These are phyloP conservation scores for Stomatorhinus walkeri DNA, from an alignment of 2,797 vertebrate genomes.

Conservation along the genomic window DNA sequence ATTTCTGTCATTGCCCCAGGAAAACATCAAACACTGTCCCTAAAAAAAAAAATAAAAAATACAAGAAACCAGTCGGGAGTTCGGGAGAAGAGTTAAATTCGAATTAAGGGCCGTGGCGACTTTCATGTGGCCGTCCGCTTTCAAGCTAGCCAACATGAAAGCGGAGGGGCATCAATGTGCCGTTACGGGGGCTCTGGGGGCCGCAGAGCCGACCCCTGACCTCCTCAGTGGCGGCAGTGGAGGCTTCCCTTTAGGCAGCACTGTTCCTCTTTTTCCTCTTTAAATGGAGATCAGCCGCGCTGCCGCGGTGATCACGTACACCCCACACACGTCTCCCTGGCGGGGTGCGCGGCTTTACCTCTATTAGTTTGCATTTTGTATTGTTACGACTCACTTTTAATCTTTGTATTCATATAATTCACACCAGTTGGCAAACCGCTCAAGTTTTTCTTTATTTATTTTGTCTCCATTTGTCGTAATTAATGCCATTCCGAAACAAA, in stretches of 20 bases:
- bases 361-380: constrained; percentile 1
- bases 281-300: constrained; percentile 10
- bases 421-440: neutral
- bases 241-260: neutral
- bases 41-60: neutral
- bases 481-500: neutral
- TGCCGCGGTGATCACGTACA: neutral
- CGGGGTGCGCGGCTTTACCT: neutral
- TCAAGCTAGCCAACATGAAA: constrained; percentile 1
- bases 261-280: constrained; percentile 14
- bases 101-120: neutral
- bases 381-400: neutral
- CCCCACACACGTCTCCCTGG: neutral
- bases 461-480: neutral
- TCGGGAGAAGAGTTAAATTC: constrained; percentile 11
- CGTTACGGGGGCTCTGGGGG: neutral
- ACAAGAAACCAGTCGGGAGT: neutral
- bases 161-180: constrained; percentile 7
- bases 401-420: neutral
- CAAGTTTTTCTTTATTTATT: neutral
- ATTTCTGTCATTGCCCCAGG: neutral
- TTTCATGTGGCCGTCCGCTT: constrained; percentile 13
- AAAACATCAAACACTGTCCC: neutral
- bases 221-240: neutral
- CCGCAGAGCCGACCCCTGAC: neutral